Base-by-base conservation (phyloP, 2,113 vertebrate genomes). In the Equus przewalskii region DNA sequence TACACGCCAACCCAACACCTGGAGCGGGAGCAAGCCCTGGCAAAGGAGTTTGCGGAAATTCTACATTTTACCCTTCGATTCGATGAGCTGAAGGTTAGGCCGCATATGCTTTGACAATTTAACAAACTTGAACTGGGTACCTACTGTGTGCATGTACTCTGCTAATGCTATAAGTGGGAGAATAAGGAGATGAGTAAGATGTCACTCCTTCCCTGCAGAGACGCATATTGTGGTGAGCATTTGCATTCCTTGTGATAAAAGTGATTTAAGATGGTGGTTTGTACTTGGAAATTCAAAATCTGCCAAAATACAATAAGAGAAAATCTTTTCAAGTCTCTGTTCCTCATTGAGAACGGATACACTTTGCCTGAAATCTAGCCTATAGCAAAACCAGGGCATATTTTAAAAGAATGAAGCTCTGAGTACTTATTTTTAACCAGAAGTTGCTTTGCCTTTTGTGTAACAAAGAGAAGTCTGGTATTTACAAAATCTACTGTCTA, bases 1-100 rank as follows among this genome's bases (percentile, higher is more conserved):
- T 99, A 99, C 80, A 99, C 99, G 0, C 99, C 99, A 65, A 99
- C 99, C 56, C 99, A 99, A 95, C 99, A 99, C 97, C 98, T 99
- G 98, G 99, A 99, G 98, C 99, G 99, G 83, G 99, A 99, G 94
- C 99, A 99, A 97, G 99, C 99, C 9, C 98, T 99, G 86, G 99
- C 99, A 0, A 99, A 99, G 98, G 99, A 99, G 98, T 99, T 99
- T 36, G 99, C 99, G 0, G 99, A 99, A 98, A 99, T 99, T 97
- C 99, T 99, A 33, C 99, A 99, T 99, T 99, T 99, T 98, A 99
- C 99, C 2, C 99, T 99, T 54, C 99, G 99, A 94, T 99, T 99
- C 15, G 99, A 99, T 96, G 99, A 99, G 90, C 99, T 99, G 76
- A 99, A 99, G 99, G 99, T 99, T 92, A 97, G 96, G 49, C 26